phyloP scores from a whole-genome alignment of 2,888 invertebrate species.

The Tipula confusa region DNA sequence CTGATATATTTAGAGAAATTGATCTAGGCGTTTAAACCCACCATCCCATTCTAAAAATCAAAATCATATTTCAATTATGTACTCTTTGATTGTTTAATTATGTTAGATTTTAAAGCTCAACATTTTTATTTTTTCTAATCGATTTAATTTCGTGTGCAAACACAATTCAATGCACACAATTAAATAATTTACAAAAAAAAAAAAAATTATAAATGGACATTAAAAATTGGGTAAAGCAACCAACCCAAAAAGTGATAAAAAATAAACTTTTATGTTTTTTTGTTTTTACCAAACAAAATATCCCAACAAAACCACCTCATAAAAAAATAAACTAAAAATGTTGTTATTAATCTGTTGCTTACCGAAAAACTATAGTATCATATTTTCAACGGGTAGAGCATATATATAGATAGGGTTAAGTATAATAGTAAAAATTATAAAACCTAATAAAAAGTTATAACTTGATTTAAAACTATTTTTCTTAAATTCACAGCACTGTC shows the following conservation, averaged over 20 bases:
- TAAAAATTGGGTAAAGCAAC: neutral
- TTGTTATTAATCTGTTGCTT: slow-evolving; percentile 20
- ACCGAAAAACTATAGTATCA: neutral
- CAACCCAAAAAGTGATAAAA: neutral
- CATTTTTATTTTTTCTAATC: neutral
- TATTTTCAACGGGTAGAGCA: neutral
- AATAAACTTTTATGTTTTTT: neutral
- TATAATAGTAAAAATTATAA: neutral
- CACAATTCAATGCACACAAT: neutral
- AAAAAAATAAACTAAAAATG: slow-evolving; percentile 1
- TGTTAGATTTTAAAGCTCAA: neutral
- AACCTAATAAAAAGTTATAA: slow-evolving; percentile 20
- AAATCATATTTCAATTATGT: neutral
- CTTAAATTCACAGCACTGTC: neutral
- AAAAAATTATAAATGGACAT: neutral
- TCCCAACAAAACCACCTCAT: slow-evolving; percentile 3
- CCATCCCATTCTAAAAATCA: neutral
- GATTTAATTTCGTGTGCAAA: neutral
- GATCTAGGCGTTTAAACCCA: neutral
- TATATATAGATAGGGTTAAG: neutral
- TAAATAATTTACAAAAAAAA: neutral
- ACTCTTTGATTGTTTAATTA: neutral
- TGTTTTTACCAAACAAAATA: neutral
- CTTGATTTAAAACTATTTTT: neutral
- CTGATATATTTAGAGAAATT: no score